These are phyloP conservation scores for Limanda limanda DNA, from an alignment of 2,113 vertebrate species.

Conservation along the genomic window DNA sequence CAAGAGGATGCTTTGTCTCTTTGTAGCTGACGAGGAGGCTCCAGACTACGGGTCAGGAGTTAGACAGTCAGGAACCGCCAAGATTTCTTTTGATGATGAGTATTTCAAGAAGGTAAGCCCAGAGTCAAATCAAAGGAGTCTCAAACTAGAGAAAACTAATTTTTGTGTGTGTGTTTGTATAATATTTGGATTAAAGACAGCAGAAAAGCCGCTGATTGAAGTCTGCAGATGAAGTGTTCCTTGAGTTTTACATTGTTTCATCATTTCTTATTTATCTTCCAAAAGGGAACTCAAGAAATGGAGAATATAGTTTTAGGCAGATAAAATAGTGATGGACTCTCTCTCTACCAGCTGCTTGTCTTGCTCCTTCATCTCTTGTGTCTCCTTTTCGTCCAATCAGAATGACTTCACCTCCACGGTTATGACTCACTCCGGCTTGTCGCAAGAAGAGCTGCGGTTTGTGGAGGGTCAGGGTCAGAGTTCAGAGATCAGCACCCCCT, in stretches of 20 bases:
- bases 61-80: constrained; percentile 97
- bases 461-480: constrained; percentile 98
- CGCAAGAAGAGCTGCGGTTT: constrained; percentile 94
- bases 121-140: constrained; percentile 7
- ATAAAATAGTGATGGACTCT: neutral
- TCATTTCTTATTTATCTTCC: neutral
- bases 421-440: constrained; percentile 92
- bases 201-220: neutral
- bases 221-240: neutral
- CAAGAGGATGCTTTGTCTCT: constrained; percentile 42
- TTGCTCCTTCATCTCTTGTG: neutral
- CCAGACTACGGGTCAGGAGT: constrained; percentile 98
- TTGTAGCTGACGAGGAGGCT: constrained; percentile 94
- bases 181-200: constrained; percentile 10
- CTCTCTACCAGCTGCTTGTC: constrained; percentile 34
- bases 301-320: neutral
- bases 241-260: neutral
- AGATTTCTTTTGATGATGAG: constrained; percentile 98
- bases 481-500: constrained; percentile 90
- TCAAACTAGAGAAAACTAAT: neutral
- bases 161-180: neutral
- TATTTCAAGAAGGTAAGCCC: constrained; percentile 92
- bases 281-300: neutral
- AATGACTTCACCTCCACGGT: constrained; percentile 87
- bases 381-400: constrained; percentile 77